These are phyloP conservation scores for Perca flavescens DNA, from an alignment of 2,113 vertebrate species.

Conservation along the genomic window DNA sequence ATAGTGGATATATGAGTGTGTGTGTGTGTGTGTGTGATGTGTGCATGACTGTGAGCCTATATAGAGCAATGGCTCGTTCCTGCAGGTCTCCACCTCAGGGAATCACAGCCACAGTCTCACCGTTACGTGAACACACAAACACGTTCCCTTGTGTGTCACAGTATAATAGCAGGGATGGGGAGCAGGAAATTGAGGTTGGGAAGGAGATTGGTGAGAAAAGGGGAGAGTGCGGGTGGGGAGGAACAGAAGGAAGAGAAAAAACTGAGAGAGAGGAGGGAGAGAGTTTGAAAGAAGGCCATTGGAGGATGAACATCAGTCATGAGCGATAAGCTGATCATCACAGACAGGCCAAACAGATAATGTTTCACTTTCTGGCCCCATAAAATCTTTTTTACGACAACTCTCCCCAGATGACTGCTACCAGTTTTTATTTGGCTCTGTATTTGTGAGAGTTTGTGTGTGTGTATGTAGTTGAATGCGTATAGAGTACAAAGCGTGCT, in stretches of 20 bases:
- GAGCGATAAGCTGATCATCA: constrained; percentile 66
- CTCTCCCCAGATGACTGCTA: constrained; percentile 59
- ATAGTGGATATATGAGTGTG: constrained; percentile 15
- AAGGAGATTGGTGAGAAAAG: constrained; percentile 36
- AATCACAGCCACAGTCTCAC: constrained; percentile 30
- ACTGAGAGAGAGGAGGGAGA: neutral
- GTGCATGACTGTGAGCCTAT: constrained; percentile 21
- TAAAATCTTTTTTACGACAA: constrained; percentile 74
- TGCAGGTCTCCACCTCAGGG: constrained; percentile 56
- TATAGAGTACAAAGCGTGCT: constrained; percentile 24
- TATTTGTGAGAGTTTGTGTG: constrained; percentile 34
- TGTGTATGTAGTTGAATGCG: constrained; percentile 22
- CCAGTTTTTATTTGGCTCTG: constrained; percentile 67
- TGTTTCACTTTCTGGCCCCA: constrained; percentile 68
- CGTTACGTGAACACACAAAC: constrained; percentile 17
- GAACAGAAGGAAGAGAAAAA: neutral
- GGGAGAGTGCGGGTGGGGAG: neutral
- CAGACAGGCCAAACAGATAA: constrained; percentile 64
- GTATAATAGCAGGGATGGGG: constrained; percentile 46
- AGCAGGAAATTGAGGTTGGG: constrained; percentile 63
- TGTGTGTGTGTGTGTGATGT: constrained; percentile 32
- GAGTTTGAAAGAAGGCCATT: constrained; percentile 19
- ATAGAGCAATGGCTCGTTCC: constrained; percentile 46
- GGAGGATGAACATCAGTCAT: constrained; percentile 58
- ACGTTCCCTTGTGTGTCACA: constrained; percentile 30